Base-by-base conservation (phyloP, 23 tunicate species). In the Ascidia mentula region DNA sequence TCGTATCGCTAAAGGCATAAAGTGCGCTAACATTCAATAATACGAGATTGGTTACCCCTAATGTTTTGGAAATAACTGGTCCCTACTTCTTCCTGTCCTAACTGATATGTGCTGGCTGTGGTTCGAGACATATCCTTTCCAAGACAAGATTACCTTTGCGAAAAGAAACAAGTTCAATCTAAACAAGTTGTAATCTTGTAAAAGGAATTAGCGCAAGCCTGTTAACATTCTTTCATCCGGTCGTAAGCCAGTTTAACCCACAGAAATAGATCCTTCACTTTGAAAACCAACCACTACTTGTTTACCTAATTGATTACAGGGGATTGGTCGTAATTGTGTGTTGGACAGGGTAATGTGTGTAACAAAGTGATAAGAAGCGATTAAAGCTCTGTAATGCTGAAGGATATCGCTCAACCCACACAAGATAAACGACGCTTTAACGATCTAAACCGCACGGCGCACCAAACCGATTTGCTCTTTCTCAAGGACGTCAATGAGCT, bases 401-500 rank as follows among this genome's bases (percentile, higher is more conserved):
- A 6, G 65, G 2, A 5, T 53, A 5, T 53, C 65, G 1, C 13
- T 6, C 13, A 53, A 53, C 7, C 13, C 13, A 53, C 22, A 5
- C 7, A 42, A 42, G 53, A 15, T 12, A 9, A 42, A 12, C 15
- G 53, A 42, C 53, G 12, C 15, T 42, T 42, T 9, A 42, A 42
- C 53, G 53, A 42, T 42, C 15, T 42, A 9, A 42, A 42, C 15
- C n/a, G n/a, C n/a, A n/a, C n/a, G n/a, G n/a, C n/a, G n/a, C n/a
- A n/a, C n/a, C n/a, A n/a, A n/a, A n/a, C n/a, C n/a, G n/a, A n/a
- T n/a, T n/a, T n/a, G n/a, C n/a, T n/a, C n/a, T n/a, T n/a, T n/a
- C 0, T 59, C 0, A 79, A 92, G 97, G 97, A 92, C 40, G 46
- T 92, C 37, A 59, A 80, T 34, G 84, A 78, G 20, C 69, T 92